Evolutionary conservation across 2,888 invertebrate genomes (phyloP).

Genomic region (Macrophya annulata): DNA sequence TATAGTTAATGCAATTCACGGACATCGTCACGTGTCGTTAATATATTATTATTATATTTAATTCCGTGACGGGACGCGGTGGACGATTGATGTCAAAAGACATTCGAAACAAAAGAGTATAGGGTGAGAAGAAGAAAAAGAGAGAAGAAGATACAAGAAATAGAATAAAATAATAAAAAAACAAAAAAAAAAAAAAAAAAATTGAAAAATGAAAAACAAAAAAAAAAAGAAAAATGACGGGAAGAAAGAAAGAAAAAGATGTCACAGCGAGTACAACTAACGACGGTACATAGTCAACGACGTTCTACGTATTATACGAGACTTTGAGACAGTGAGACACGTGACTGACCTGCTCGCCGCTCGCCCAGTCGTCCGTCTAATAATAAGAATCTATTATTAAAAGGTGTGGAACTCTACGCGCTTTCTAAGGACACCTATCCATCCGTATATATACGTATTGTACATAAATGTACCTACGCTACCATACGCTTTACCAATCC

Average conservation of each 20-base stretch:
- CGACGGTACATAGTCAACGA: constrained; percentile 39
- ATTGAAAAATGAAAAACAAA: background rate
- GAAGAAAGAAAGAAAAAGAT: constrained; percentile 10
- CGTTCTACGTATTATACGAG: constrained; percentile 34
- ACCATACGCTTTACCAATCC: background rate
- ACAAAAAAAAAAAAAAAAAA: background rate
- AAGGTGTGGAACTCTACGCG: constrained; percentile 50
- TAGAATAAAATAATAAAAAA: background rate
- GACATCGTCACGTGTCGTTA: constrained; percentile 40
- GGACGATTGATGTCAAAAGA: background rate
- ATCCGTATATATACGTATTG: constrained; percentile 15
- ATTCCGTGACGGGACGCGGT: constrained; percentile 19
- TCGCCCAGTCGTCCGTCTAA: constrained; percentile 47
- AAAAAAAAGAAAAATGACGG: background rate
- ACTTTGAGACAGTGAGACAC: constrained; percentile 50
- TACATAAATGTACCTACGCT: constrained; percentile 6
- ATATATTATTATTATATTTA: constrained; percentile 30
- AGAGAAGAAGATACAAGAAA: background rate
- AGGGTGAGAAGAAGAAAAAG: constrained; percentile 2
- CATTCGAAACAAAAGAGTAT: constrained; percentile 25
- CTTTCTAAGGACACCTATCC: constrained; percentile 51
- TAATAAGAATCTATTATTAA: constrained; percentile 56
- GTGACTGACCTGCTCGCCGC: constrained; percentile 56
- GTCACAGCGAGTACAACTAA: constrained; percentile 23
- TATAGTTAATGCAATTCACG: background rate